Conservation (phyloP, 37 sponge, comb jelly and placozoan genomes). For the Aplysina aerophoba region DNA sequence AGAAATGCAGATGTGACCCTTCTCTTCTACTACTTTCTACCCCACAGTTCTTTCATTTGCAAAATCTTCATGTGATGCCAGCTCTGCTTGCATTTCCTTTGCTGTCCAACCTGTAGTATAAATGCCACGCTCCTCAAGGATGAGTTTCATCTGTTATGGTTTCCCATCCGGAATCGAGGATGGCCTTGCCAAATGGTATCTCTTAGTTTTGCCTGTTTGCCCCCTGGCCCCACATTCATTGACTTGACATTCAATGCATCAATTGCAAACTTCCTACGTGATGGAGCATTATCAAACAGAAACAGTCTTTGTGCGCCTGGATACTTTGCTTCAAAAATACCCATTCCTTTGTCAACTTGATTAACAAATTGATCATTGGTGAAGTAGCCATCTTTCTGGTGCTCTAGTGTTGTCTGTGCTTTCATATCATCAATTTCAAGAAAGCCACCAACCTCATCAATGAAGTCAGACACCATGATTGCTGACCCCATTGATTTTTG, state of each 20-base stretch:
- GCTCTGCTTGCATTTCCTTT: slow-evolving; percentile 43
- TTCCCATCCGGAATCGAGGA: neutral
- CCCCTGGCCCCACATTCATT: slow-evolving; percentile 70
- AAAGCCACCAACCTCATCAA: slow-evolving; percentile 40
- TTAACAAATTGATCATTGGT: no score
- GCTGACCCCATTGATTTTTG: slow-evolving; percentile 41
- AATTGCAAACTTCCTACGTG: slow-evolving; percentile 18
- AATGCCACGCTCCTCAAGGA: slow-evolving; percentile 42
- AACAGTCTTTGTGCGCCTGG: no score
- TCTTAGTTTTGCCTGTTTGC: slow-evolving; percentile 54
- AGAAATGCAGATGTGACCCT: slow-evolving; percentile 43
- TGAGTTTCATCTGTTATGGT: slow-evolving; percentile 34
- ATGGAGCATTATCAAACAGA: slow-evolving; percentile 41
- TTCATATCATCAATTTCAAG: slow-evolving; percentile 8
- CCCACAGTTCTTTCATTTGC: slow-evolving; percentile 10
- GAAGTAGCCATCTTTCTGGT: no score
- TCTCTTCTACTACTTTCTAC: slow-evolving; percentile 22
- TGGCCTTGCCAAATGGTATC: slow-evolving; percentile 51
- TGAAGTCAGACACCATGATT: slow-evolving; percentile 43
- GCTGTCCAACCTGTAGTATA: slow-evolving; percentile 34
- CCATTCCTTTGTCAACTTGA: no score
- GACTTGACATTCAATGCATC: slow-evolving; percentile 40
- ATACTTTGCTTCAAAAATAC: no score
- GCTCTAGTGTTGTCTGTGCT: slow-evolving; percentile 38
- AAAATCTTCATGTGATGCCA: slow-evolving; percentile 52